Conservation (phyloP, 2,797 vertebrate genomes). For the Sebastes hopkinsi region DNA sequence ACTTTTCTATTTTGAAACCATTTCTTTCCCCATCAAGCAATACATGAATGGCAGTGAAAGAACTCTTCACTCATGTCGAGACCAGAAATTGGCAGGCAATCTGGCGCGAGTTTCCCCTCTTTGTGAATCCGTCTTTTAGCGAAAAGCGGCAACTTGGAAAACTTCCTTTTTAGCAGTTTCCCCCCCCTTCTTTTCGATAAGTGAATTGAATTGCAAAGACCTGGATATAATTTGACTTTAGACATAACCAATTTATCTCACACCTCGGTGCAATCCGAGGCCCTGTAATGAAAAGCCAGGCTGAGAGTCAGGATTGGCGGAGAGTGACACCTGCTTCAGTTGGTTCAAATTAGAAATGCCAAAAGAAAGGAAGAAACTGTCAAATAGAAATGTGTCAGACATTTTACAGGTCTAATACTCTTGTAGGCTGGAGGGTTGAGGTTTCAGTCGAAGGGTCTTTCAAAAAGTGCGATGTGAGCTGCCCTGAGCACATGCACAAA, state of each 20-base stretch:
- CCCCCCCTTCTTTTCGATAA: conserved; percentile 59
- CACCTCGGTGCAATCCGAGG: conserved; percentile 62
- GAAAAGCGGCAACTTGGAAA: conserved; percentile 50
- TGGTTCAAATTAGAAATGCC: conserved; percentile 84
- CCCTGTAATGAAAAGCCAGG: conserved; percentile 75
- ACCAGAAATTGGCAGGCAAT: conserved; percentile 71
- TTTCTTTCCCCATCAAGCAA: conserved; percentile 57
- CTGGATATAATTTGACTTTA: conserved; percentile 82
- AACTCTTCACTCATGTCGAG: conserved; percentile 37
- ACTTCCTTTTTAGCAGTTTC: conserved; percentile 46
- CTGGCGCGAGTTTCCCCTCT: conserved; percentile 41
- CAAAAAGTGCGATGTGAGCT: conserved; percentile 37
- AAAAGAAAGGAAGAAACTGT: conserved; percentile 78
- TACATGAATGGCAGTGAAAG: conserved; percentile 53
- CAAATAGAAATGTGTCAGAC: conserved; percentile 73
- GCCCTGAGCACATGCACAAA: conserved; percentile 20
- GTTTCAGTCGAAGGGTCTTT: conserved; percentile 58
- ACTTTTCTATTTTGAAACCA: conserved; percentile 65
- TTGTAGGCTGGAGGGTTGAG: conserved; percentile 55
- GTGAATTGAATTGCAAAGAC: conserved; percentile 77
- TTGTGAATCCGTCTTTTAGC: conserved; percentile 58
- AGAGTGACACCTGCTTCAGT: conserved; percentile 84
- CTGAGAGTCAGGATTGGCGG: conserved; percentile 63
- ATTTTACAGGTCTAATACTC: conserved; percentile 69
- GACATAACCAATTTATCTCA: conserved; percentile 83